These are phyloP conservation scores for Myopa testacea DNA, from an alignment of 2,888 invertebrate species.

Conservation along the genomic window DNA sequence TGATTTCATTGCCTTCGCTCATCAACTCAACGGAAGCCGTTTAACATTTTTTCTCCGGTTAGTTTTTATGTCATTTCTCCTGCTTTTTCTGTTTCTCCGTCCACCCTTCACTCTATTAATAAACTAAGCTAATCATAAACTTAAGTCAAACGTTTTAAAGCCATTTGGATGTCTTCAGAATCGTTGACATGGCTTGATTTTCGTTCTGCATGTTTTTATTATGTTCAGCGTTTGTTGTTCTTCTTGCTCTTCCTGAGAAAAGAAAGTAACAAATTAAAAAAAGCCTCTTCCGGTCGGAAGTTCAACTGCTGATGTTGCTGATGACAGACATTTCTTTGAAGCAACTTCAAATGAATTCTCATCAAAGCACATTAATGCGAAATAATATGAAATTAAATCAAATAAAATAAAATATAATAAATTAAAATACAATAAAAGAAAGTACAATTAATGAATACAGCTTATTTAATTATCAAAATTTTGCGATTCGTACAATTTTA, in stretches of 20 bases:
- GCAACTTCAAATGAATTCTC: neutral
- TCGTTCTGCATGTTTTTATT: neutral
- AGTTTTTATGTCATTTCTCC: neutral
- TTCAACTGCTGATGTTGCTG: neutral
- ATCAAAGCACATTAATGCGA: neutral
- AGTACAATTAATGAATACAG: no score
- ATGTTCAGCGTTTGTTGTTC: neutral
- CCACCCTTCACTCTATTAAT: neutral
- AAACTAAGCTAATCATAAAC: neutral
- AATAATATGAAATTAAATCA: neutral
- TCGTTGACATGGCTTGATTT: neutral
- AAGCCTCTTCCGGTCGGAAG: slow-evolving; percentile 23
- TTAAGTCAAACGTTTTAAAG: neutral
- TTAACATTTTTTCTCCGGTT: neutral
- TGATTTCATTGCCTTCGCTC: neutral
- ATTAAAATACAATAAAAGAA: neutral
- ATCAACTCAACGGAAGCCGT: slow-evolving; percentile 14
- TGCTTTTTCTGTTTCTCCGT: neutral
- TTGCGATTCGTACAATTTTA: neutral
- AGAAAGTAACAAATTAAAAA: neutral
- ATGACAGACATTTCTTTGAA: no score
- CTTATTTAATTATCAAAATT: no score
- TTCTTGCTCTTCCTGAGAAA: neutral
- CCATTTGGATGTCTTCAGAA: neutral
- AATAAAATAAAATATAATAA: neutral